Conservation (phyloP, 2,888 invertebrate genomes). For the Brachyptera putata region DNA sequence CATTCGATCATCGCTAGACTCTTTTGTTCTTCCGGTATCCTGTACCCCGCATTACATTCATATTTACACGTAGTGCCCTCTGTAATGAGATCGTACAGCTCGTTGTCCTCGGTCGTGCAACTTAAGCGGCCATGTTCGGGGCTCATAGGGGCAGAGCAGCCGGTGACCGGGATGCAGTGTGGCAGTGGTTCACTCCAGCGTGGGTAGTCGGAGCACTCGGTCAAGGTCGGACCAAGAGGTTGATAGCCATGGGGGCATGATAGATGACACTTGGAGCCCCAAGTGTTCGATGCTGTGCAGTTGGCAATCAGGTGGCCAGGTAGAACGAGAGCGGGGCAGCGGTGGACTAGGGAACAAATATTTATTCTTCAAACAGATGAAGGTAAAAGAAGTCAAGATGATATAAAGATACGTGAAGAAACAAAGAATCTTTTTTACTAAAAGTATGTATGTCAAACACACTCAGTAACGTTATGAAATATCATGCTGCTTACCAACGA, state of each 20-base stretch:
- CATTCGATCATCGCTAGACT: conserved; percentile 24
- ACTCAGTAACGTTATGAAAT: too few species aligned
- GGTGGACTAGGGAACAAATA: conserved; percentile 41
- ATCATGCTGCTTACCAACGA: conserved; percentile 30
- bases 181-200: conserved; percentile 29
- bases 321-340: conserved; percentile 45
- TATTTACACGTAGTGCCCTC: conserved; percentile 30
- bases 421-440: too few species aligned
- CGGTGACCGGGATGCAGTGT: conserved; percentile 22
- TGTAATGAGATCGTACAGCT: conserved; percentile 22
- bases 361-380: too few species aligned
- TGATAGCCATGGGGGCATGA: conserved; percentile 39
- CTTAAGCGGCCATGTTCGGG: conserved; percentile 28
- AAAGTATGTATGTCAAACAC: too few species aligned
- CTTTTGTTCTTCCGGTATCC: conserved; percentile 20
- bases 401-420: too few species aligned
- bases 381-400: too few species aligned
- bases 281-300: conserved; percentile 38
- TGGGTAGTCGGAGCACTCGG: conserved; percentile 28
- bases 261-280: conserved; percentile 44
- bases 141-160: conserved; percentile 29
- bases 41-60: conserved; percentile 26
- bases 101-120: not conserved
- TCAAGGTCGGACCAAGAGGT: conserved; percentile 20
- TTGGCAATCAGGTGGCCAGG: conserved; percentile 39